Conservation (phyloP, 2,113 vertebrate species). For the Rostratula benghalensis region DNA sequence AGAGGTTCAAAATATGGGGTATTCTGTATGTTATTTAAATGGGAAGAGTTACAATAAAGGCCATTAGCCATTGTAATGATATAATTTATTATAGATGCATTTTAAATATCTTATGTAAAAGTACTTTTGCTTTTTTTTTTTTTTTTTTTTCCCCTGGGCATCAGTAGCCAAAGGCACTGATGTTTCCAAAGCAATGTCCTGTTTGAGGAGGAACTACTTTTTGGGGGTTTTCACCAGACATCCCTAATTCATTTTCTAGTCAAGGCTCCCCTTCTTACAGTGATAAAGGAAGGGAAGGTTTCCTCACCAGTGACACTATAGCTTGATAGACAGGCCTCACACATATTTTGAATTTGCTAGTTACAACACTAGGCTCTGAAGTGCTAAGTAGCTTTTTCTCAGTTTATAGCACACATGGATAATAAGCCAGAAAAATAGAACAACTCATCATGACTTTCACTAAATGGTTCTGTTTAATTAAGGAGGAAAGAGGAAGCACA, state of each 20-base stretch:
- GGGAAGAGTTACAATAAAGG: background rate
- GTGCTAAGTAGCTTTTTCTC: background rate
- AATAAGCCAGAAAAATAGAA: conserved; percentile 10
- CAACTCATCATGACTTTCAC: background rate
- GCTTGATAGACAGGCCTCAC: background rate
- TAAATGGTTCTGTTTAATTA: background rate
- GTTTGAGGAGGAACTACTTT: background rate
- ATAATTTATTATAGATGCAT: background rate
- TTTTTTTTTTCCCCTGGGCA: background rate
- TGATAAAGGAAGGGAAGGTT: background rate
- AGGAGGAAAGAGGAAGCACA: background rate
- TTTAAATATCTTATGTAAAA: background rate
- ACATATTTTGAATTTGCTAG: background rate
- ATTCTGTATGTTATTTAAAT: background rate
- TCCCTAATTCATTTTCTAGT: background rate
- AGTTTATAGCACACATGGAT: background rate
- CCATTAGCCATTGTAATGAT: background rate
- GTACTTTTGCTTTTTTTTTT: background rate
- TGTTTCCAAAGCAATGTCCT: background rate
- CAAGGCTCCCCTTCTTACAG: background rate
- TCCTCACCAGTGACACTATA: background rate
- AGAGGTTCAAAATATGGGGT: background rate
- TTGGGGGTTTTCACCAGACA: background rate
- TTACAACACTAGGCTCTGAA: background rate
- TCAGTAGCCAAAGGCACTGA: background rate